These are phyloP conservation scores for Ctenochaetus hawaiiensis DNA, from an alignment of 2,797 vertebrate genomes.

Conservation along the genomic window DNA sequence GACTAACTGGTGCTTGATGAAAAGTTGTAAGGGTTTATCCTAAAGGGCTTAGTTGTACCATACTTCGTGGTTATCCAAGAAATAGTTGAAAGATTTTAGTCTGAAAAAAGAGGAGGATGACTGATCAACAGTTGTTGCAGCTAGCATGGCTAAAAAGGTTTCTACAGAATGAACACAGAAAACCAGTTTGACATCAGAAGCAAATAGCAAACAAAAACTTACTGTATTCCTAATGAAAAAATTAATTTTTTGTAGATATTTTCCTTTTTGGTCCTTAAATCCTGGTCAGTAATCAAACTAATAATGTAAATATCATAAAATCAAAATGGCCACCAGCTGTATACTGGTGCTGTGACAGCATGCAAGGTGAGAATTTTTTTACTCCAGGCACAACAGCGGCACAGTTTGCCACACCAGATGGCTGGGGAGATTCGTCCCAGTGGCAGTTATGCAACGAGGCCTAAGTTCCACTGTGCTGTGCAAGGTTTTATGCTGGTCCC, in stretches of 20 bases:
- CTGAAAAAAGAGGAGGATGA: not conserved
- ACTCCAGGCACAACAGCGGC: constrained; percentile 41
- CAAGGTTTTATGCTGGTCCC: constrained; percentile 33
- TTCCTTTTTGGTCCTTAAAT: not conserved
- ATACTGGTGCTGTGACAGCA: constrained; percentile 45
- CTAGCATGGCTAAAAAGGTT: not conserved
- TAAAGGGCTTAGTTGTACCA: too few relatives aligned
- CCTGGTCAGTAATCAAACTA: constrained; percentile 2
- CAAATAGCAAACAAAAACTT: not conserved
- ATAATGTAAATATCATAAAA: constrained; percentile 38
- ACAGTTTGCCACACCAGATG: constrained; percentile 72
- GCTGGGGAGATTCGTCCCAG: constrained; percentile 56
- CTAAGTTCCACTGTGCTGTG: constrained; percentile 53
- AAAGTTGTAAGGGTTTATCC: not conserved
- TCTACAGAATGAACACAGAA: not conserved
- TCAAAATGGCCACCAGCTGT: constrained; percentile 16
- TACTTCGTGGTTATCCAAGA: not conserved
- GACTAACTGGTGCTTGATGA: not conserved
- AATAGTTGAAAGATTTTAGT: not conserved
- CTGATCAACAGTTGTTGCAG: not conserved
- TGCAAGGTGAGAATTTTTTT: constrained; percentile 52
- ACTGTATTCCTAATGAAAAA: not conserved
- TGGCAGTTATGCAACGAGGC: constrained; percentile 63
- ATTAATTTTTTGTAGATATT: not conserved
- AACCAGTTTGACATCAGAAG: not conserved